Evolutionary conservation across 2,797 vertebrate species (phyloP), one percentile per base, ranked within the genome.

Genomic region (Parambassis ranga): DNA sequence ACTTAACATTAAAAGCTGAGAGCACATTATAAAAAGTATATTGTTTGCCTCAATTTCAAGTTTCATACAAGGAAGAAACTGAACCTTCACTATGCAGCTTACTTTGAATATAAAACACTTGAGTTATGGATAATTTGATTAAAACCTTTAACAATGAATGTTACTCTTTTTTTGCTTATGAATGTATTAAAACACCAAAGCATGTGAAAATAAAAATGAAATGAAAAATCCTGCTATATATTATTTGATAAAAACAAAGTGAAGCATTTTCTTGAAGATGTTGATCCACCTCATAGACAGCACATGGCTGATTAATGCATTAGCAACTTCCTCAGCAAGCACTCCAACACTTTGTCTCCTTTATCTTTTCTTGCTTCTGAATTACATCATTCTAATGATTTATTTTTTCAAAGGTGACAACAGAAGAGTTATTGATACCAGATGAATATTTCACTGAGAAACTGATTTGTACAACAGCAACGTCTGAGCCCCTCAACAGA

Each of bases 331-430:
- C n/a, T n/a, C n/a, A n/a, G n/a, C n/a, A n/a, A n/a, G n/a, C n/a
- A n/a, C n/a, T n/a, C n/a, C n/a, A 41, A 23, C 14, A 1, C 41
- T 22, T 7, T 26, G 9, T 16, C 49, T 32, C 47, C 8, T 49
- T 15, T 15, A 28, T 1, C 39, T 27, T 32, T 39, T 48, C 20
- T 46, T 70, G 20, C 66, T 24, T 42, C 15, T 27, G 16, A 37
- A 57, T 63, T 33, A 33, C 68, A 65, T 49, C 24, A 71, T 35
- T 7, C 32, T 2, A 14, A 14, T 35, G n/a, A 35, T 7, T 7
- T 1, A 28, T 27, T 15, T 35, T 35, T 69, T 52, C 41, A 64
- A 52, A 59, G 36, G 7, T 57, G 44, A 51, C 35, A 52, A 47
- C 35, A 58, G 22, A 31, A 24, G 24, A n/a, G 36, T 43, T 32